Base-by-base conservation (phyloP, 2,113 vertebrate species). In the Cololabis saira region DNA sequence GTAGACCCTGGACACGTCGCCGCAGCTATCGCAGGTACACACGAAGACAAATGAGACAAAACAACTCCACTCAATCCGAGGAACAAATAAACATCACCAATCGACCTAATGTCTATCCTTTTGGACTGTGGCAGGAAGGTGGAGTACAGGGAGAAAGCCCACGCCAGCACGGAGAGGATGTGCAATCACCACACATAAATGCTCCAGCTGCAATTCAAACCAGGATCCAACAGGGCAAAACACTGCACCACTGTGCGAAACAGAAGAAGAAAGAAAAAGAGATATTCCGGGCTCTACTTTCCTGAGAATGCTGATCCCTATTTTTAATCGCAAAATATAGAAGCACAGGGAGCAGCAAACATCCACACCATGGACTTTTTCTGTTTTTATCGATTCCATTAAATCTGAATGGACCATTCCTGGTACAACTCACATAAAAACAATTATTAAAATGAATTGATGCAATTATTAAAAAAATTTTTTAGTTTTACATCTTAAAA, bases 221-320 rank as follows among this genome's bases (percentile, higher is more conserved):
- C 33, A 37, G 10, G 24, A 27, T 5, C 24, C 24, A 27, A 27
- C 24, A 27, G 24, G 24, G 24, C 2, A 5, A 27, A 27, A 27
- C 24, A 37, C 33, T 37, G 33, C 33, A 37, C 33, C 10, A 37
- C 33, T 37, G 33, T 37, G 33, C 33, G 10, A 37, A 37, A 37
- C 6, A 37, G 10, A 37, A 37, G 10, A 55, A 60, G 44, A 51
- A 67, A 21, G 44, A 54, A 67, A 21, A 17, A 73, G 48, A 65
- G 58, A 65, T 51, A 61, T 45, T 22, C 59, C 44, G 17, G 22
- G 52, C 51, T 57, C 3, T 55, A n/a, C 21, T 40, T 64, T 30
- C 16, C 22, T 11, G 21, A 30, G 18, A 48, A 21, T 27, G 14
- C 12, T 14, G 24, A 27, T 53, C 43, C 40, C 27, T 27, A 27